A percentile compares a stretch with the other conserved stretches of the same genome.
phyloP scores from a whole-genome alignment of 1,140 invertebrate species.

The Polypedilum vanderplanki region DNA sequence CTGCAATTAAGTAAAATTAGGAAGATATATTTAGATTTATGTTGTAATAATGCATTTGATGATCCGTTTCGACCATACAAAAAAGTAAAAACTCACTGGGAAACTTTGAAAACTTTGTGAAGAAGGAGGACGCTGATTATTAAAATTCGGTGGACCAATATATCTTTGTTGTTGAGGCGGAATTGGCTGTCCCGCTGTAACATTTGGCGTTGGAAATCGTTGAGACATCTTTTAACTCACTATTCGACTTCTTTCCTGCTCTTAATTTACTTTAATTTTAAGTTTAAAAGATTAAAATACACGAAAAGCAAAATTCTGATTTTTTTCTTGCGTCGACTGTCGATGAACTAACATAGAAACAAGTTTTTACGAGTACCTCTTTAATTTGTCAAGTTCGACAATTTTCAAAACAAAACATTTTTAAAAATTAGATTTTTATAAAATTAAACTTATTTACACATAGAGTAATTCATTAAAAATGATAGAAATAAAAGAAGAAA shows the following conservation, averaged over 20 bases:
- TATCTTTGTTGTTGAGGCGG: conserved; percentile 1
- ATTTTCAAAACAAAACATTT: neutral
- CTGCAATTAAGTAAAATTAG: neutral
- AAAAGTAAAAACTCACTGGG: neutral
- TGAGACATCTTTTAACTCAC: neutral
- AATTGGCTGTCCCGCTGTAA: neutral
- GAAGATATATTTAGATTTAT: neutral
- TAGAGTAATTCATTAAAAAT: neutral
- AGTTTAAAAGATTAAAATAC: neutral
- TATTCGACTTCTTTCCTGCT: too few species aligned
- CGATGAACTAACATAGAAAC: neutral
- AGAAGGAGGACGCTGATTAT: neutral
- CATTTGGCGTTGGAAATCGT: conserved; percentile 21
- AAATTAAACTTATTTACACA: neutral
- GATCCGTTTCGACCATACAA: neutral
- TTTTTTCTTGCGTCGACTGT: neutral
- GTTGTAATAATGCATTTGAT: neutral
- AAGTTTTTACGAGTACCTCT: too few species aligned
- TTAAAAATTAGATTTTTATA: neutral
- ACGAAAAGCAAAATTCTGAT: too few species aligned
- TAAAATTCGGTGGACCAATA: neutral
- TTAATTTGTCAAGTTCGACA: neutral
- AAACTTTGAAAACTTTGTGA: neutral
- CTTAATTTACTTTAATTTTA: too few species aligned
- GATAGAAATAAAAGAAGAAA: neutral